Evolutionary conservation across 2,888 invertebrate species (phyloP).

Genomic region (Carabus problematicus): DNA sequence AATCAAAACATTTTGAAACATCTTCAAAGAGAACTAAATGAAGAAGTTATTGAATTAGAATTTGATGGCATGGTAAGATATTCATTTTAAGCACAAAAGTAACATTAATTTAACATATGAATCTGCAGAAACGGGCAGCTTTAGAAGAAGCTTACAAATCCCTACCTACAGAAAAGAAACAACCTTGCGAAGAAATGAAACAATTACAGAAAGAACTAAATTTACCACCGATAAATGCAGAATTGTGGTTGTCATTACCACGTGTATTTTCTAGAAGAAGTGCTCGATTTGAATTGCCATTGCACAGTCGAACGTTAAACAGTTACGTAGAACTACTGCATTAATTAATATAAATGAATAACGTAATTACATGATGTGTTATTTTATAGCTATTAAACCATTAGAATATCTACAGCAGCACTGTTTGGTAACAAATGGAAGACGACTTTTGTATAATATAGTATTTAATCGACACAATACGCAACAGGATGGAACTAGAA

Average conservation of each 20-base stretch:
- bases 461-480: slow-evolving; percentile 61
- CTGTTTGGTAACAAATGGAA: slow-evolving; percentile 68
- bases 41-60: slow-evolving; percentile 73
- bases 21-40: slow-evolving; percentile 71
- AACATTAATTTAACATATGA: slow-evolving; percentile 15
- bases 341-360: slow-evolving; percentile 4
- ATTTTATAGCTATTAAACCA: slow-evolving; percentile 68
- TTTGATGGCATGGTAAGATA: slow-evolving; percentile 68
- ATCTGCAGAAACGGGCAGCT: slow-evolving; percentile 67
- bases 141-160: slow-evolving; percentile 72
- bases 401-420: slow-evolving; percentile 75
- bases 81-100: not conserved
- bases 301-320: slow-evolving; percentile 66
- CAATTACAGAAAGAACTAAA: slow-evolving; percentile 61
- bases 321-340: slow-evolving; percentile 52
- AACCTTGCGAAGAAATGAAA: slow-evolving; percentile 62
- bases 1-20: slow-evolving; percentile 70
- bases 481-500: slow-evolving; percentile 52
- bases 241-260: slow-evolving; percentile 72
- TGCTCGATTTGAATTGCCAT: slow-evolving; percentile 77
- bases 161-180: slow-evolving; percentile 53
- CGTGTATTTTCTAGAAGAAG: slow-evolving; percentile 77
- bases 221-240: slow-evolving; percentile 62
- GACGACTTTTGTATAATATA: slow-evolving; percentile 65
- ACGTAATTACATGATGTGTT: slow-evolving; percentile 14